Base-by-base conservation (phyloP, 2,888 invertebrate species). In the Capitulum mitella region DNA sequence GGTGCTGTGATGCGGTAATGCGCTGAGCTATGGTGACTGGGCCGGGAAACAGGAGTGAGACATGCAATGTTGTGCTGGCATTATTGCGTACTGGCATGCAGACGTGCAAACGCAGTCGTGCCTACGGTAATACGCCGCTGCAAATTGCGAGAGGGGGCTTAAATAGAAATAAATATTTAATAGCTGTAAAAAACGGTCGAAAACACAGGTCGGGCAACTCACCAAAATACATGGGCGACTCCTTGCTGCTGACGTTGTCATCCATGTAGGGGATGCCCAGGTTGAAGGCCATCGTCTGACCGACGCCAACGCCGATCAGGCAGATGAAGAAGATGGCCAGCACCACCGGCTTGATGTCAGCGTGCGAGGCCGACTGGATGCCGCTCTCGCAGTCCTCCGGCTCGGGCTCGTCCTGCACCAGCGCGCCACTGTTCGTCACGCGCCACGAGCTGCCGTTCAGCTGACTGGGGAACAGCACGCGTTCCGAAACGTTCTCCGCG, bases 241-340 rank as follows among this genome's bases (percentile, higher is more conserved):
- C 95, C 84, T 93, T 90, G 87, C 93, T 94, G 83, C 94, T 93
- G 80, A 96, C 95, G 86, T 96, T 96, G 86, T 96, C 95, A 83
- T 96, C 96, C 82, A 96, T 94, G 85, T 94, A 96, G 8, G 96
- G 95, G 83, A 96, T 95, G 32, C 95, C 96, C 70, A 96, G 89
- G 34, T 95, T 95, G 83, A 94, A 93, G 79, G 95, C 94, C 26
- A 95, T 94, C 0, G 96, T 96, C 87, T 95, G 95, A 0, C 95
- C 95, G 86, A 95, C 92, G 78, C 96, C 95, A 61, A 95, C 94
- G 80, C 94, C 93, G 78, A 96, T 88, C 83, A 96, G 87, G 83
- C 94, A 94, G 83, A 93, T 89, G 87, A 95, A 94, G 86, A 96
- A 93, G 87, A 95, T 94, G 78, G 92, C 92, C 83, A 95, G 88